These are phyloP conservation scores for Drosophila niveifrons DNA, from an alignment of 2,888 invertebrate species.

Conservation along the genomic window DNA sequence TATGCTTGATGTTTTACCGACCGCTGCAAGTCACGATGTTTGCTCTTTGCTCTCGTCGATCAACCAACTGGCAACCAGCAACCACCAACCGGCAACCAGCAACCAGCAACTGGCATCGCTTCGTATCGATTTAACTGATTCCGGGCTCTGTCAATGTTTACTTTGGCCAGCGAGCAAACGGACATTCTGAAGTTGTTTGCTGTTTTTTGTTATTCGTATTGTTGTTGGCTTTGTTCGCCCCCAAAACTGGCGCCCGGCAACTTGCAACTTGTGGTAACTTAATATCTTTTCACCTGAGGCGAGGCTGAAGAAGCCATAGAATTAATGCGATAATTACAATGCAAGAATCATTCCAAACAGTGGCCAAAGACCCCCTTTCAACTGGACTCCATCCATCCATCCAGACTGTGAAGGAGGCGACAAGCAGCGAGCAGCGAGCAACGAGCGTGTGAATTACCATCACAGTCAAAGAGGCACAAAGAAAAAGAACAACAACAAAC, in stretches of 20 bases:
- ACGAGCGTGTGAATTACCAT: slow-evolving; percentile 70
- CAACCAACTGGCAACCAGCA: slow-evolving; percentile 20
- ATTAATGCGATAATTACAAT: slow-evolving; percentile 79
- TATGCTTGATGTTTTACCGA: slow-evolving; percentile 81
- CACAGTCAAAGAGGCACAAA: slow-evolving; percentile 36
- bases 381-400: not conserved
- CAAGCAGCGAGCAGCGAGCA: not conserved
- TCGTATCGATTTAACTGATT: slow-evolving; percentile 23
- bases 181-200: not conserved
- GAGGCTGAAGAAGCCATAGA: slow-evolving; percentile 79
- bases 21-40: slow-evolving; percentile 74
- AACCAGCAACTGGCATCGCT: slow-evolving; percentile 29
- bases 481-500: slow-evolving; percentile 14
- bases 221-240: slow-evolving; percentile 10
- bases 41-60: slow-evolving; percentile 45
- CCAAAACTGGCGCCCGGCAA: slow-evolving; percentile 49
- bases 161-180: slow-evolving; percentile 3
- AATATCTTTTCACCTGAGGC: slow-evolving; percentile 39
- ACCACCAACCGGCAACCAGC: slow-evolving; percentile 31
- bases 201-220: not conserved
- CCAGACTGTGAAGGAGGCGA: slow-evolving; percentile 12
- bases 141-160: slow-evolving; percentile 31
- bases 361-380: slow-evolving; percentile 27
- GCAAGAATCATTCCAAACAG: slow-evolving; percentile 65
- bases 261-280: slow-evolving; percentile 59